Conservation (phyloP, 1,140 invertebrate genomes). For the Diploscapter pachys region DNA sequence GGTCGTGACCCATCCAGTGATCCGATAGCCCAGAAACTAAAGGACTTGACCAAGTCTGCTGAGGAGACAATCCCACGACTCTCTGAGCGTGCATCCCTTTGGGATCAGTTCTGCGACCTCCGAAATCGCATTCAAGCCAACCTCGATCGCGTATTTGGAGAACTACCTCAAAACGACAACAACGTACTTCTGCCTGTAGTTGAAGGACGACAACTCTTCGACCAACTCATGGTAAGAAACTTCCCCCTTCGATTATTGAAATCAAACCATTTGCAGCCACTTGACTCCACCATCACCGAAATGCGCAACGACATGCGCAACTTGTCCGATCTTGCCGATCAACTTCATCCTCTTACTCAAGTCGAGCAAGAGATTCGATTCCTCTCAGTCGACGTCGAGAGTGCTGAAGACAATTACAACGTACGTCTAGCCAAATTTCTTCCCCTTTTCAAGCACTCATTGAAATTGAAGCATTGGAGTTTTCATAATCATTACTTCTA, state of each 20-base stretch:
- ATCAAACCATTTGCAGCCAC: not conserved
- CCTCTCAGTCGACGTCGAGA: slow-evolving; percentile 41
- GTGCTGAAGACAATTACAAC: slow-evolving; percentile 17
- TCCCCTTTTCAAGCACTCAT: no score
- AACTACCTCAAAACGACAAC: not conserved
- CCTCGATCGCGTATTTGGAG: slow-evolving; percentile 8
- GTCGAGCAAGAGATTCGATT: slow-evolving; percentile 36
- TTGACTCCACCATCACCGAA: slow-evolving; percentile 1
- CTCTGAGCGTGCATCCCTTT: slow-evolving; percentile 23
- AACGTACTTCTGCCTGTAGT: slow-evolving; percentile 6
- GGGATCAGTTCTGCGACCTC: slow-evolving; percentile 33
- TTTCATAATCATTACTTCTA: no score
- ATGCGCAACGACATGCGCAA: slow-evolving; percentile 9
- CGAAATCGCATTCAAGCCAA: no score
- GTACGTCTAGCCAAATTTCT: no score
- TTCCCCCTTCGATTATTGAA: no score
- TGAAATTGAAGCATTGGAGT: no score
- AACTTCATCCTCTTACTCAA: slow-evolving; percentile 31
- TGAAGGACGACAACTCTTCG: slow-evolving; percentile 11
- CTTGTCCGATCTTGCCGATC: slow-evolving; percentile 24
- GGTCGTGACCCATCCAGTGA: slow-evolving; percentile 22
- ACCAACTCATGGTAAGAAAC: slow-evolving; percentile 8
- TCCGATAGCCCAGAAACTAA: slow-evolving; percentile 15
- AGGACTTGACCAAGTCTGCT: slow-evolving; percentile 20
- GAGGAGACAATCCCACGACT: slow-evolving; percentile 36